These are phyloP conservation scores for Spermophilus dauricus DNA, from an alignment of 2,113 vertebrate species.

Conservation along the genomic window DNA sequence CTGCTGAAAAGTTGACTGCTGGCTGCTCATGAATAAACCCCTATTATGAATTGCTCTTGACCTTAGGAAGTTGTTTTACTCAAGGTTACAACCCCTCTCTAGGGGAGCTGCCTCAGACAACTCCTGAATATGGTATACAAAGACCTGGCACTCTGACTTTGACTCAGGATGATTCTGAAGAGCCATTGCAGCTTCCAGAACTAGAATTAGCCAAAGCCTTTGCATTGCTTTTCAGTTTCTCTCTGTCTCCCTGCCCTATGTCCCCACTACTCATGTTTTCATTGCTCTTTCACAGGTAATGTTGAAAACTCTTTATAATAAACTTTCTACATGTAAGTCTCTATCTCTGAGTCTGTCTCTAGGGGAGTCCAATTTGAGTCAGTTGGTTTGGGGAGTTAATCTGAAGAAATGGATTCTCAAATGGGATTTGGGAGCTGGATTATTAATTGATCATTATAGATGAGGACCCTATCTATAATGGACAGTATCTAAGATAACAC, in stretches of 20 bases:
- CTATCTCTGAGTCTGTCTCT: neutral
- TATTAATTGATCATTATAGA: neutral
- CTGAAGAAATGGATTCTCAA: conserved; percentile 17
- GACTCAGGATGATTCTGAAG: conserved; percentile 39
- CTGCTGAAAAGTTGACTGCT: neutral
- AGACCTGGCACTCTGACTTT: conserved; percentile 4
- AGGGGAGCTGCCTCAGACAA: neutral
- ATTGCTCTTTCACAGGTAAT: neutral
- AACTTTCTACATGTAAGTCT: neutral
- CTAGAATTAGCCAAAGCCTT: neutral
- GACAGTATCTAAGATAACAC: neutral
- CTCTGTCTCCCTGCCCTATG: neutral
- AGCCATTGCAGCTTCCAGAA: neutral
- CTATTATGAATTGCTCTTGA: neutral
- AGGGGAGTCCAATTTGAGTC: neutral
- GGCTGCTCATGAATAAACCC: neutral
- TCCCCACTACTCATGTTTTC: neutral
- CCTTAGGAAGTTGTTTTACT: neutral
- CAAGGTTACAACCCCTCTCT: neutral
- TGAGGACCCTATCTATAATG: neutral
- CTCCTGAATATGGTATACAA: neutral
- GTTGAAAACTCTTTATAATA: neutral
- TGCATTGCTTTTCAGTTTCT: neutral
- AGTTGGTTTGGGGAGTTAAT: neutral
- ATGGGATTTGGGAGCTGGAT: neutral